Base-by-base conservation (phyloP, 2,888 invertebrate genomes). In the Dinocampus coccinellae region DNA sequence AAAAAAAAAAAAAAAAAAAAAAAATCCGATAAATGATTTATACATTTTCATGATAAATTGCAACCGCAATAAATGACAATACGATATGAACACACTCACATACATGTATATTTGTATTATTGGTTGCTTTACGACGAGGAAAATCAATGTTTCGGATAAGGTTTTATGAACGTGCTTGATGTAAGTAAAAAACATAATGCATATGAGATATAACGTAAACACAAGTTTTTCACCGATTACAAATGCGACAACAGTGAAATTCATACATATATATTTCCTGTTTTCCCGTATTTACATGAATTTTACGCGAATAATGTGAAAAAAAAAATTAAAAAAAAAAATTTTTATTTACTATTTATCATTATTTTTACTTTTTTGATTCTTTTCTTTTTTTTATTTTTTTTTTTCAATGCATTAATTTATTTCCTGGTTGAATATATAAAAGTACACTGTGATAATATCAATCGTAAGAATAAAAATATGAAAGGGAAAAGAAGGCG, bases 401-500 rank as follows among this genome's bases (percentile, higher is more conserved):
- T n/a, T n/a, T n/a, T n/a, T n/a, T n/a, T n/a, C n/a, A n/a, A n/a
- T n/a, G n/a, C n/a, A n/a, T n/a, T n/a, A n/a, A n/a, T n/a, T n/a
- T n/a, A n/a, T n/a, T n/a, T n/a, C n/a, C n/a, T n/a, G n/a, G n/a
- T n/a, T n/a, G n/a, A n/a, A n/a, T n/a, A 24, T 22, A n/a, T 16
- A 47, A 34, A n/a, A 33, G 33, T 34, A 9, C 11, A 33, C 2
- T n/a, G 26, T 26, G 26, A 29, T 9, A 20, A 33, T 22, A 34
- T 26, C 36, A 47, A 22, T 39, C n/a, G 26, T 53, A 29, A 33
- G 36, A 47, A 55, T 34, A 36, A 39, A n/a, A n/a, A 57, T 53
- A 68, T 58, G 26, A 29, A 60, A 65, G 55, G 55, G 61, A 47
- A 34, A 62, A 52, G 33, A 34, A 76, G 84, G 80, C 84, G 81